Percentiles rank a stretch among this genome's conserved stretches.
These are phyloP conservation scores for Formica selysi DNA, from an alignment of 1,140 invertebrate genomes.

Conservation along the genomic window DNA sequence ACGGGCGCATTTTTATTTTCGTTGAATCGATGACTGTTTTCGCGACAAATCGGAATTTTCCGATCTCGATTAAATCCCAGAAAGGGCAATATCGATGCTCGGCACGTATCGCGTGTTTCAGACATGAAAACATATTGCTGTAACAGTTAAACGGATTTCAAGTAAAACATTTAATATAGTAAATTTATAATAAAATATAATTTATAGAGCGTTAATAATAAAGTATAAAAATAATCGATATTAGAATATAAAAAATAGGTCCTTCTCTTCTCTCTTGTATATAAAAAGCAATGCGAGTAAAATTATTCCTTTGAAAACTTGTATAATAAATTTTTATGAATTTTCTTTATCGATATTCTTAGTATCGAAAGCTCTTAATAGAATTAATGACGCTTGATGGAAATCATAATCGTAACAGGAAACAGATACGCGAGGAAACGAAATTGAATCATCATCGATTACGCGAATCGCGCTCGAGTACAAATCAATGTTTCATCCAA, in stretches of 20 bases:
- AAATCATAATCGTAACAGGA: constrained; percentile 3
- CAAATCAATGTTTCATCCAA: constrained; percentile 13
- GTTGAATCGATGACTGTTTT: neutral
- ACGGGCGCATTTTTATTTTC: constrained; percentile 31
- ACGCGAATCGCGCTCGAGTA: neutral
- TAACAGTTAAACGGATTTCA: no score
- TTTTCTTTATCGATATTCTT: neutral
- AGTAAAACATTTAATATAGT: no score
- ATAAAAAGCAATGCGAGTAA: no score
- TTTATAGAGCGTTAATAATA: no score
- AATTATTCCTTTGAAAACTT: no score
- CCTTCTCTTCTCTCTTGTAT: no score
- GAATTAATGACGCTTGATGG: neutral
- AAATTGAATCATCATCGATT: constrained; percentile 35
- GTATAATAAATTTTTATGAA: no score
- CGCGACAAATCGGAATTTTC: constrained; percentile 16
- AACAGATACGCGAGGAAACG: neutral
- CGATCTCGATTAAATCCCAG: neutral
- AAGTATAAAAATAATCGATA: no score
- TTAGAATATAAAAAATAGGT: no score
- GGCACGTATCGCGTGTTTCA: neutral
- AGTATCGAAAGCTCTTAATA: neutral
- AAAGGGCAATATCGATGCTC: neutral
- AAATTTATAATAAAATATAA: no score
- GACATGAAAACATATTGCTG: no score